These are phyloP conservation scores for Acanthosoma haemorrhoidale DNA, from an alignment of 2,888 invertebrate genomes.

Conservation along the genomic window DNA sequence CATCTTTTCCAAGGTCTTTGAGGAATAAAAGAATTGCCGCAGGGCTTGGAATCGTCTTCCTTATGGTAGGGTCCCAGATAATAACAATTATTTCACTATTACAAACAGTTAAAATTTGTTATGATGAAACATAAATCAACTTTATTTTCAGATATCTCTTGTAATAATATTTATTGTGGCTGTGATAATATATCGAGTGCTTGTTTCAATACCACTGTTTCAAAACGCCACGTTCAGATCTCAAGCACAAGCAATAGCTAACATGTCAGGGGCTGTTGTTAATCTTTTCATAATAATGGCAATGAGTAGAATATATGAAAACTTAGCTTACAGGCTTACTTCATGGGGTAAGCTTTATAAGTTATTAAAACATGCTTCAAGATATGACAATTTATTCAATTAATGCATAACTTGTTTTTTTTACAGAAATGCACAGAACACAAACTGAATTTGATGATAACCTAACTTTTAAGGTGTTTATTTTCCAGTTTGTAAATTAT, in stretches of 20 bases:
- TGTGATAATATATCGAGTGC: conserved; percentile 53
- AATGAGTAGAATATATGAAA: conserved; percentile 53
- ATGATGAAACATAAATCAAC: not conserved
- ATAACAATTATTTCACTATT: too few species aligned
- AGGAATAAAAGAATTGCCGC: conserved; percentile 51
- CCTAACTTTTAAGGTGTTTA: conserved; percentile 56
- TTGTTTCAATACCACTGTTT: conserved; percentile 53
- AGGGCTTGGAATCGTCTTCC: conserved; percentile 51
- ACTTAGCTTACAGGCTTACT: conserved; percentile 52
- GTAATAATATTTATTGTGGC: conserved; percentile 55
- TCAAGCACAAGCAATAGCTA: conserved; percentile 50
- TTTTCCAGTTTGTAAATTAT: conserved; percentile 58
- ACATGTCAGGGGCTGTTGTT: conserved; percentile 51
- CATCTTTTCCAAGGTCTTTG: conserved; percentile 50
- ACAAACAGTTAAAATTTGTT: too few species aligned
- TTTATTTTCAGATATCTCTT: conserved; percentile 48
- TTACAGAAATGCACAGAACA: conserved; percentile 50
- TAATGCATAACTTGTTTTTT: conserved; percentile 21
- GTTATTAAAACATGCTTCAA: not conserved
- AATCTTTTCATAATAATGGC: conserved; percentile 54
- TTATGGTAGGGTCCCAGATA: conserved; percentile 52
- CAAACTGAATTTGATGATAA: conserved; percentile 57
- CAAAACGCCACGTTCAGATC: conserved; percentile 48
- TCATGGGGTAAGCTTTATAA: conserved; percentile 50
- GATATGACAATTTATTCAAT: not conserved